Base-by-base conservation (phyloP, 2,888 invertebrate species). In the Chymomyza procnemis region DNA sequence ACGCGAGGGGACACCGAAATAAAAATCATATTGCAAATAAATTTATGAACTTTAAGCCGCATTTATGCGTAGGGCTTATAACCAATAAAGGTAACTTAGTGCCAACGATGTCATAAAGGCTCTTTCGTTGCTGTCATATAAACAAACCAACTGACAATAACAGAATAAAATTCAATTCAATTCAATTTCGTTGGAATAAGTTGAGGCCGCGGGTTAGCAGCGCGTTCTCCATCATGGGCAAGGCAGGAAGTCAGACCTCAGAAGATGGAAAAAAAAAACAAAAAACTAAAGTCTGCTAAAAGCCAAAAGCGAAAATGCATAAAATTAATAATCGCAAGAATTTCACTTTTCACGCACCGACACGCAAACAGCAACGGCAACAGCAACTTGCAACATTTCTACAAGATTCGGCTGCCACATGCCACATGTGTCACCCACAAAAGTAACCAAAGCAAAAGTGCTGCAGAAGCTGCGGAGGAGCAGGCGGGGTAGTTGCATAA, bases 241-340 rank as follows among this genome's bases (percentile, higher is more conserved):
- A 22, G n/a, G 55, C 18, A 14, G n/a, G 55, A 21, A 21, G 57
- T 22, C 30, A 18, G 30, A 30, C 4, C 34, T 4, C n/a, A n/a
- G n/a, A n/a, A n/a, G n/a, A n/a, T n/a, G n/a, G n/a, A 26, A 4
- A 16, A 6, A 21, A 57, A 30, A 47, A 16, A 16, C 8, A 59
- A 59, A 47, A 55, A n/a, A n/a, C n/a, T n/a, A n/a, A n/a, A n/a
- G n/a, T n/a, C n/a, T n/a, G 26, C 64, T 52, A 73, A 72, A 66
- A 50, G 80, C 74, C 84, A 74, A 85, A 84, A 83, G 78, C 85
- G 85, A 87, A 86, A 85, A 82, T 50, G 48, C 48, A 50, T 78
- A 87, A 84, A 85, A 87, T 85, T 87, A 84, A 87, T 84, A 84
- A 87, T 87, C 85, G 74, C 79, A 85, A 87, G 87, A 84, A 84